Base-by-base conservation (phyloP, 2,888 invertebrate genomes). In the Cephalotes varians region DNA sequence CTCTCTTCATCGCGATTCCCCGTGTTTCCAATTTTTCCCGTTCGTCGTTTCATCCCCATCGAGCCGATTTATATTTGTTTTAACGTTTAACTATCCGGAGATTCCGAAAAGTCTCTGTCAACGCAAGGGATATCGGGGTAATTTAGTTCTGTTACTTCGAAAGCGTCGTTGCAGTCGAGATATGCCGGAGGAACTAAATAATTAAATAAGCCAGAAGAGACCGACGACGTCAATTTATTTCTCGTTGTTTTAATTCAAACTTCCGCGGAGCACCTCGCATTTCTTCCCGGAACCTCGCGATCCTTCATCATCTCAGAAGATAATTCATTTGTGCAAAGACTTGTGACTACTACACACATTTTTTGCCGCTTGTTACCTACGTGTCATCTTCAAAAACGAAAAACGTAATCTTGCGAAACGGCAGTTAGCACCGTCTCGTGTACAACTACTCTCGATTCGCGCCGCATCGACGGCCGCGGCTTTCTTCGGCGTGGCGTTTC, bases 401-500 rank as follows among this genome's bases (percentile, higher is more conserved):
- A 51, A 49, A 25, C 12, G 9, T 40, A 37, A 49, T 44, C 31
- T 28, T 31, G 34, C 74, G 34, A 62, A 67, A 40, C n/a, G 15
- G 12, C n/a, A 51, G n/a, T 51, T 51, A 77, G n/a, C 67, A n/a
- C 15, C 49, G 28, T 31, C 54, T 40, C 40, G 40, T 51, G 6
- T 40, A n/a, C n/a, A 77, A 77, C 37, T 54, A 56, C 3, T 51
- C 54, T 44, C 54, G 40, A 77, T 76, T 76, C 31, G 31, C 54
- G 40, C 5, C 54, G 67, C 64, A 10, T 44, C 25, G 28, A 40
- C 51, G 73, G 44, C 58, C 28, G 10, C 28, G 56, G 51, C 28
- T 82, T 87, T 87, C 89, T 86, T 88, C 81, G 62, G 10, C 65
- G 65, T 28, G 58, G 49, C 77, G 34, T 81, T 83, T 65, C 71